Percentiles rank a stretch among this genome's conserved stretches.
These are phyloP conservation scores for Gambelia wislizenii DNA, from an alignment of 2,797 vertebrate species.

Conservation along the genomic window DNA sequence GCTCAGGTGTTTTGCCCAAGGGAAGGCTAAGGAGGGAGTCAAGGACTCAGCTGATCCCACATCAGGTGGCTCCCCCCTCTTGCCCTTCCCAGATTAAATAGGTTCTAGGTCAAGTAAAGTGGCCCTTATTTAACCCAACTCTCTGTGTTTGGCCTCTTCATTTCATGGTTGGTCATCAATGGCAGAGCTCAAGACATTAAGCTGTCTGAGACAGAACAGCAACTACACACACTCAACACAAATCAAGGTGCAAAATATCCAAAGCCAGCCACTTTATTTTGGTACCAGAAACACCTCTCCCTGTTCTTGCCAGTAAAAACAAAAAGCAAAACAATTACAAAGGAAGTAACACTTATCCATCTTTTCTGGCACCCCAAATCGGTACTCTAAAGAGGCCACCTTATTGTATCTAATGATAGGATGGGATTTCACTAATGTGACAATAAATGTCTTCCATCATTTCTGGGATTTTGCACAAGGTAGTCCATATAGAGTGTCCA, in stretches of 20 bases:
- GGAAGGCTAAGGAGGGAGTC: too few relatives aligned
- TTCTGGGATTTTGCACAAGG: not conserved
- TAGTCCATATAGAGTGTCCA: not conserved
- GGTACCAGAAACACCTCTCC: not conserved
- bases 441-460: not conserved
- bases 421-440: not conserved
- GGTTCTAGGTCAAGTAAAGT: too few relatives aligned
- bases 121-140: too few relatives aligned
- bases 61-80: too few relatives aligned
- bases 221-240: not conserved
- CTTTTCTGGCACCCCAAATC: not conserved
- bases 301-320: not conserved
- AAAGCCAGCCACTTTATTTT: not conserved
- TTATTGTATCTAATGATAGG: not conserved
- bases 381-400: not conserved
- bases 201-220: not conserved
- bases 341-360: not conserved
- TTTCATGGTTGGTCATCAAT: too few relatives aligned
- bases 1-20: too few relatives aligned
- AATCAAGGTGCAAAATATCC: not conserved
- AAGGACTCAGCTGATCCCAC: too few relatives aligned
- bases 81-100: too few relatives aligned
- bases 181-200: not conserved
- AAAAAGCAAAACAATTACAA: not conserved
- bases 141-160: too few relatives aligned